phyloP scores from a whole-genome alignment of 1,140 invertebrate genomes.

The Drosophila repleta region DNA sequence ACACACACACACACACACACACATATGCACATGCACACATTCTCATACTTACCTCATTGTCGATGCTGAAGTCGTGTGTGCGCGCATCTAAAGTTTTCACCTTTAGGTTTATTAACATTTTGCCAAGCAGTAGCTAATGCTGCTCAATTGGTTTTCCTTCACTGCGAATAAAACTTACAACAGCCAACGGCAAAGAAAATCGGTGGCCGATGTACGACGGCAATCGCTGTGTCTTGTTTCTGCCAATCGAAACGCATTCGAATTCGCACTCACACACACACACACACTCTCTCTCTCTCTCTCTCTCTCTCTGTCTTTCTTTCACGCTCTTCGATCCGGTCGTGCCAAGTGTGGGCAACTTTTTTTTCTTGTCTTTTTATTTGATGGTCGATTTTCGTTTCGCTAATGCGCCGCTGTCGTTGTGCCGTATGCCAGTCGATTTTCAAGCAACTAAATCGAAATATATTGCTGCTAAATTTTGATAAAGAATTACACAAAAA shows the following conservation, averaged over 20 bases:
- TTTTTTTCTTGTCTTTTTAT: constrained; percentile 15
- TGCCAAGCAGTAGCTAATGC: constrained; percentile 39
- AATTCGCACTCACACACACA: constrained; percentile 12
- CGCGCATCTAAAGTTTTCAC: constrained; percentile 97
- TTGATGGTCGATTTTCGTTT: not conserved
- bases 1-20: constrained; percentile 68
- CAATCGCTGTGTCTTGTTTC: constrained; percentile 28
- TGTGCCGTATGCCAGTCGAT: constrained; percentile 4
- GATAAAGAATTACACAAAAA: constrained; percentile 33
- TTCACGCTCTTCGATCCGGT: constrained; percentile 8
- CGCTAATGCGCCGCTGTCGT: not conserved
- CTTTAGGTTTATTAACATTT: constrained; percentile 91
- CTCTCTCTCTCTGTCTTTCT: not conserved
- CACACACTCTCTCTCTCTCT: constrained; percentile 1
- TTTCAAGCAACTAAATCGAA: constrained; percentile 8
- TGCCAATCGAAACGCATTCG: constrained; percentile 45
- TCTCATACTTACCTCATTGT: constrained; percentile 91
- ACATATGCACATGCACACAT: constrained; percentile 61
- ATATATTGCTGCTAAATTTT: constrained; percentile 29
- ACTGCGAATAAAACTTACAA: constrained; percentile 41
- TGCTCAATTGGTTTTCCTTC: constrained; percentile 49
- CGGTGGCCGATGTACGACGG: constrained; percentile 47
- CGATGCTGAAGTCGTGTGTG: constrained; percentile 93
- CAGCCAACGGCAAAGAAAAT: constrained; percentile 23
- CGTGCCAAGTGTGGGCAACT: not conserved